A percentile compares a stretch with the other conserved stretches of the same genome.
phyloP scores from a whole-genome alignment of 1,140 invertebrate genomes.

The Temnothorax curvispinosus region DNA sequence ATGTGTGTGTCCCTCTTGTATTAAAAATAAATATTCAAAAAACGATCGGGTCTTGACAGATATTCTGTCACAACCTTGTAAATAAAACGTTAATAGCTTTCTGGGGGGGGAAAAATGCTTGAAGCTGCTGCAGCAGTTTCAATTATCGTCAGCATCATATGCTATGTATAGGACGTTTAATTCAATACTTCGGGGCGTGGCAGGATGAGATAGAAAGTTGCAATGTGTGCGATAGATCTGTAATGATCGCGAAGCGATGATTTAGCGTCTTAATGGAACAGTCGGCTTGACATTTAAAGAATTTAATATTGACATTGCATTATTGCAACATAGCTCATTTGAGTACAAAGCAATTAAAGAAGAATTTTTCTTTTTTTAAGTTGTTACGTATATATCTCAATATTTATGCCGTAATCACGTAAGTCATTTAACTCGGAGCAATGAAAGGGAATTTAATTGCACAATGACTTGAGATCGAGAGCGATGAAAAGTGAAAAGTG shows the following conservation, averaged over 20 bases:
- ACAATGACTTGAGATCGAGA: not conserved
- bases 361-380: not conserved
- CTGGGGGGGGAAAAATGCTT: not conserved
- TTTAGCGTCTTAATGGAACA: not conserved
- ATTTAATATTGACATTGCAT: not conserved
- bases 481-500: slow-evolving; percentile 20
- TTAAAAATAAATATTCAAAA: not conserved
- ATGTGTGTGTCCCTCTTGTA: not conserved
- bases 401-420: not conserved
- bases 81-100: slow-evolving; percentile 24
- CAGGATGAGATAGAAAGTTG: slow-evolving; percentile 49
- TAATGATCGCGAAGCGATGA: not conserved
- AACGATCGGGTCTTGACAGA: not conserved
- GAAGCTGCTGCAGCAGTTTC: not conserved
- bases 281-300: not conserved
- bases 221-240: slow-evolving; percentile 3
- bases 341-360: not conserved
- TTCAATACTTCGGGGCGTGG: not conserved
- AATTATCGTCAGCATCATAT: not conserved
- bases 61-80: not conserved
- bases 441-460: not conserved
- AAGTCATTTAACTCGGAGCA: not conserved
- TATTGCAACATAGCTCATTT: not conserved
- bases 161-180: not conserved
- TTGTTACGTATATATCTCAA: not conserved